A percentile compares a stretch with the other conserved stretches of the same genome.
These are phyloP conservation scores for Porites australiensis DNA, from an alignment of 64 coral and sea anemone genomes.

Conservation along the genomic window DNA sequence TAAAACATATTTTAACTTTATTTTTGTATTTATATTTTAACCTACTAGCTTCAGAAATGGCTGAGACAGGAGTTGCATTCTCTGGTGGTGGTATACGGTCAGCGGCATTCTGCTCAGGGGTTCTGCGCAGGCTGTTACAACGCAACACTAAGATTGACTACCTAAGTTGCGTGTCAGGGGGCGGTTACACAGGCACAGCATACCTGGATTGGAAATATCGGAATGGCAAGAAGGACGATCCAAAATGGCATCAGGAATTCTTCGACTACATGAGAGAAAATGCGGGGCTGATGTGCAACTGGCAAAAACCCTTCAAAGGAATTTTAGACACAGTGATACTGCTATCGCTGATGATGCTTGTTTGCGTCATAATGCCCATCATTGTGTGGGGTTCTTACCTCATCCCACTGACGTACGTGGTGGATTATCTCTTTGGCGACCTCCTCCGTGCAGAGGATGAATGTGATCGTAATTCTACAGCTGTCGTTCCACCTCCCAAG, in stretches of 20 bases:
- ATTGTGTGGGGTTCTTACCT: slow-evolving; percentile 19
- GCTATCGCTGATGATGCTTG: neutral
- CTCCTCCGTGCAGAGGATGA: slow-evolving; percentile 29
- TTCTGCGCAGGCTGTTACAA: slow-evolving; percentile 71
- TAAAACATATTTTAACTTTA: no score
- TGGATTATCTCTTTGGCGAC: slow-evolving; percentile 57
- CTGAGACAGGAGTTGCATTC: slow-evolving; percentile 63
- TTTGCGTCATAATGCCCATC: slow-evolving; percentile 52
- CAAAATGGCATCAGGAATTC: slow-evolving; percentile 73
- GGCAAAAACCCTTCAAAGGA: slow-evolving; percentile 59
- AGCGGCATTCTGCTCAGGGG: slow-evolving; percentile 79
- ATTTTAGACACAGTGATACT: slow-evolving; percentile 29
- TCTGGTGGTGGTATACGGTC: slow-evolving; percentile 83
- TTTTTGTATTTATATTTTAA: no score
- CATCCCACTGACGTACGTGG: slow-evolving; percentile 38
- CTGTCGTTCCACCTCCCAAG: neutral
- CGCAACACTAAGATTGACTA: slow-evolving; percentile 47
- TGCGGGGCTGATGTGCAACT: slow-evolving; percentile 28
- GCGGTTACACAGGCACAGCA: slow-evolving; percentile 60
- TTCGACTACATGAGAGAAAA: slow-evolving; percentile 69
- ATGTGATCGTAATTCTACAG: neutral
- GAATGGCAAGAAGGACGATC: slow-evolving; percentile 41
- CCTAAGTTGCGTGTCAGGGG: slow-evolving; percentile 77
- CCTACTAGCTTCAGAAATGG: neutral
- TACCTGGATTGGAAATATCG: slow-evolving; percentile 88